Base-by-base conservation (phyloP, 2,797 vertebrate species). In the Paedocypris micromegethes region DNA sequence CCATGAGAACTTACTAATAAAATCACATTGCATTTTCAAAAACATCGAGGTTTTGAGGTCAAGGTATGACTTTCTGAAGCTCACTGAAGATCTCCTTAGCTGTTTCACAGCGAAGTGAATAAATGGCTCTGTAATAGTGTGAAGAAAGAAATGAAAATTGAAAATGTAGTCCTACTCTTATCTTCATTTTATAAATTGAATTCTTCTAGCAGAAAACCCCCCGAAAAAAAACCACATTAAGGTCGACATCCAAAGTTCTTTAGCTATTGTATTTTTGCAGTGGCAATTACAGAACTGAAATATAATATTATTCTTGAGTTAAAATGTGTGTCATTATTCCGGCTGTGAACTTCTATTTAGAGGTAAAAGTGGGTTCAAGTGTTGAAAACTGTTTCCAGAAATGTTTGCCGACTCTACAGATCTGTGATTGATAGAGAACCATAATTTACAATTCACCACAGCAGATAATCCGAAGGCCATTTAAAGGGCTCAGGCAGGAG, bases 151-250 rank as follows among this genome's bases (percentile, higher is more conserved):
- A 49, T 46, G 4, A 23, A 41, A 40, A 52, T 53, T 60, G 5
- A 5, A 5, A 68, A 60, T 47, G 57, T 38, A 47, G 57, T 9
- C 43, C 57, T 68, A 43, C 49, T 60, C 57, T 68, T 60, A 53
- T 68, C 49, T 68, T 68, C 49, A 47, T 68, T 53, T 53, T 54
- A 41, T 60, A 60, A 68, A 60, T 23, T 41, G 6, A 53, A 68
- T 60, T 60, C 53, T 60, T 23, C 23, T 23, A 23, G 23, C 43
- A 53, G 45, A 58, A 5, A n/a, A 40, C 46, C 46, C 0, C 1
- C 43, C 55, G 51, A 49, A 55, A 39, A 42, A 52, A 59, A 67
- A 68, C 44, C 9, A 51, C 48, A 67, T 45, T 66, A 52, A 44
- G 43, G 41, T 9, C 4, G 2, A 48, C 49, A 41, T 68, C 50